These are phyloP conservation scores for Ganaspis brasiliensis DNA, from an alignment of 2,888 invertebrate species.

Conservation along the genomic window DNA sequence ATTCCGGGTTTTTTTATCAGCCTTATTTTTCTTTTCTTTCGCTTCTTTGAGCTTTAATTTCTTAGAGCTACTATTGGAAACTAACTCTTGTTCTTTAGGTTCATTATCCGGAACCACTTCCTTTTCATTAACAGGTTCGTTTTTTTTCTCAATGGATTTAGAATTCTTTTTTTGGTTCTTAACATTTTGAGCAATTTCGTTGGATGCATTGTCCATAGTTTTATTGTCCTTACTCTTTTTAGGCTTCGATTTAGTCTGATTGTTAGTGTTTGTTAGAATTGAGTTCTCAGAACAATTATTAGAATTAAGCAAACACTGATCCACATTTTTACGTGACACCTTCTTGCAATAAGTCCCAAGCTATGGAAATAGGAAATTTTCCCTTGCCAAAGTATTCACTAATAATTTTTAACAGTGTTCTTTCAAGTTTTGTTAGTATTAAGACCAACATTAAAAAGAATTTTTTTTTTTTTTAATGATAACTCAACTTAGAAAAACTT, in stretches of 20 bases:
- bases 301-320: constrained; percentile 62
- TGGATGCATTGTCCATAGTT: constrained; percentile 42
- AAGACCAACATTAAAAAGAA: not conserved
- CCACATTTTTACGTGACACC: constrained; percentile 69
- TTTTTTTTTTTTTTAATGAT: too few relatives aligned
- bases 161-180: constrained; percentile 14
- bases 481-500: not conserved
- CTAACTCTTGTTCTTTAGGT: constrained; percentile 4
- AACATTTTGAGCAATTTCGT: constrained; percentile 30
- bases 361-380: constrained; percentile 53
- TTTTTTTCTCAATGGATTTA: constrained; percentile 57
- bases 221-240: constrained; percentile 68
- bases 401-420: constrained; percentile 6
- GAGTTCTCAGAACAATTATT: constrained; percentile 64
- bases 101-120: constrained; percentile 46
- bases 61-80: constrained; percentile 49
- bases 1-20: constrained; percentile 75
- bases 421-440: not conserved
- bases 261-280: constrained; percentile 56
- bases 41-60: constrained; percentile 74
- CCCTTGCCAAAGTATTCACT: constrained; percentile 24
- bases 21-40: constrained; percentile 78
- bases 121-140: constrained; percentile 49
- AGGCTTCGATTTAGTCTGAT: constrained; percentile 59
- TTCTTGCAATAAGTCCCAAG: constrained; percentile 72